Conservation (phyloP, 2,797 vertebrate species). For the Syndactyla subalaris region DNA sequence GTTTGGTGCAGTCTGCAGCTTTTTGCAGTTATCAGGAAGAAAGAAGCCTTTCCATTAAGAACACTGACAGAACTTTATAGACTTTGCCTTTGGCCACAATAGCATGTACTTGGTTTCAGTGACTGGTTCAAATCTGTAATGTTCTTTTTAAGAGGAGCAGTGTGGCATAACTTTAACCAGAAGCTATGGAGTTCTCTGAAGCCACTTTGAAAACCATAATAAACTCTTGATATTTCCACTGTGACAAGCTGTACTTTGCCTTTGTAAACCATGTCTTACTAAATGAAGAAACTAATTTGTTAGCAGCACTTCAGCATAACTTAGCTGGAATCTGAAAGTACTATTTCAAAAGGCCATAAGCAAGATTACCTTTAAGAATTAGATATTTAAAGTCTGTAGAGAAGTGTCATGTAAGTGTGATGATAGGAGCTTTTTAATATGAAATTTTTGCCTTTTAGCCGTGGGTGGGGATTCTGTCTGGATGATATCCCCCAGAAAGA, state of each 20-base stretch:
- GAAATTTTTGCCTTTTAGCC: conserved; percentile 76
- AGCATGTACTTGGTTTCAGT: background rate
- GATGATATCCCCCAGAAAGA: conserved; percentile 93
- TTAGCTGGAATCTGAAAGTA: background rate
- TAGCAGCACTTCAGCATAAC: background rate
- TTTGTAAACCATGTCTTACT: background rate
- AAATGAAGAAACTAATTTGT: background rate
- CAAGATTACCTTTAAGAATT: background rate
- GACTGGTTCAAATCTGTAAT: background rate
- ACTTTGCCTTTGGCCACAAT: background rate
- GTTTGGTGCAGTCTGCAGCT: background rate
- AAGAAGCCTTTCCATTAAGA: background rate
- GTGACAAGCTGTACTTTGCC: background rate
- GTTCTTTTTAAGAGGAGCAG: background rate
- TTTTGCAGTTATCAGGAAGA: background rate
- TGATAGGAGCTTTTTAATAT: background rate
- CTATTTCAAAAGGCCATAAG: background rate
- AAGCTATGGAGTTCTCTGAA: background rate
- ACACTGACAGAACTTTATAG: background rate
- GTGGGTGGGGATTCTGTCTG: conserved; percentile 96
- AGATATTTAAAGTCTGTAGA: background rate
- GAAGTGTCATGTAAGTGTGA: background rate
- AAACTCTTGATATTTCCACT: background rate
- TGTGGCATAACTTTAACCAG: background rate
- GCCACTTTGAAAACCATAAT: background rate